Base-by-base conservation (phyloP, 2,888 invertebrate species). In the Synergus umbraculus region DNA sequence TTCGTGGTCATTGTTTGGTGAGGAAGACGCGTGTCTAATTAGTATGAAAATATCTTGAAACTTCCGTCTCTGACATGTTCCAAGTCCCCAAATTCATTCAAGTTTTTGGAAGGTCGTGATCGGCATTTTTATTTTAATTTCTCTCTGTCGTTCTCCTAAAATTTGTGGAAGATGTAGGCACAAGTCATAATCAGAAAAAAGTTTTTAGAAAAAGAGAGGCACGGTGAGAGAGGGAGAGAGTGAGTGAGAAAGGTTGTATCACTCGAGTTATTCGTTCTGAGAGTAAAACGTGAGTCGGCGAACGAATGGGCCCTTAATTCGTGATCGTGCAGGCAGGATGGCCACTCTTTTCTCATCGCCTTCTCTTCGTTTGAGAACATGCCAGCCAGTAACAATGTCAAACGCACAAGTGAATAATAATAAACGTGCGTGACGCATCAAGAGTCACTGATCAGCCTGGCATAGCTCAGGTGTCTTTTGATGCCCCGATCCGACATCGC, bases 241-340 rank as follows among this genome's bases (percentile, higher is more conserved):
- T 37, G 37, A 29, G 29, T 29, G 43, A 43, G 13, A 69, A 37
- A 54, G 46, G 29, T 49, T 46, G 49, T 54, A 54, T 54, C 73
- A 54, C 73, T 73, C 54, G 73, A 73, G 41, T 73, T 29, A 29
- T 29, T 73, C 37, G 49, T 73, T 73, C 54, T n/a, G 73, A 54
- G 37, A n/a, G 54, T 29, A 66, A 78, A 69, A 69, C 78, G 78
- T 78, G 69, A 69, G 37, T 29, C 43, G 78, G 46, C 60, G 46
- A 73, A 73, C 69, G 78, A 78, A 69, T 78, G 78, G 78, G 63
- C 60, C 73, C 58, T 69, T 78, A 69, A 78, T 78, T 69, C 69
- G 63, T 63, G 69, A 37, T 37, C 29, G 29, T 29, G 29, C 22
- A 29, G 54, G 78, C 41, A 54, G 78, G 67, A 65, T 69, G 78